A percentile compares a stretch with the other conserved stretches of the same genome.
Evolutionary conservation across 2,888 invertebrate genomes (phyloP).

Genomic region (Catocala sponsa): DNA sequence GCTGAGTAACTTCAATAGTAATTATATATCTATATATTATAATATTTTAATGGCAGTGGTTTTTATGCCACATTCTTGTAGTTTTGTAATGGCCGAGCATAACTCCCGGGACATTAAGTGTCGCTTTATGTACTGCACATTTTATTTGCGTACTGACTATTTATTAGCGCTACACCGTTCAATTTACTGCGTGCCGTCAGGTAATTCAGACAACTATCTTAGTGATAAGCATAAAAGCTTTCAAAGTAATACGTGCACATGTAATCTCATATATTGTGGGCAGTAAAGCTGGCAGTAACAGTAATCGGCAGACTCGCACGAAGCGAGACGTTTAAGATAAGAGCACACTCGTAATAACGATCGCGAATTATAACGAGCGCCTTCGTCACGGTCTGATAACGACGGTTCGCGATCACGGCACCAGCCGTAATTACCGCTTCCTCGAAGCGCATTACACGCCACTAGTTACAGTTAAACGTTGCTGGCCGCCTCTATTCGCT

Average conservation of each 20-base stretch:
- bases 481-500: slow-evolving; percentile 56
- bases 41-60: slow-evolving; percentile 36
- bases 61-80: too few relatives aligned
- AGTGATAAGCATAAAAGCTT: slow-evolving; percentile 50
- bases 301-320: slow-evolving; percentile 58
- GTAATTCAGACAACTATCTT: slow-evolving; percentile 39
- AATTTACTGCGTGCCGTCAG: slow-evolving; percentile 33
- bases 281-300: slow-evolving; percentile 47
- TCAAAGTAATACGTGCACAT: slow-evolving; percentile 50
- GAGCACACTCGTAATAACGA: slow-evolving; percentile 62
- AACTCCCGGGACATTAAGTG: slow-evolving; percentile 5
- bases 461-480: slow-evolving; percentile 49
- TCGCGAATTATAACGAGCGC: slow-evolving; percentile 72
- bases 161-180: slow-evolving; percentile 32
- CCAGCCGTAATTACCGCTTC: slow-evolving; percentile 69
- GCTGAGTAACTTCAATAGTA: slow-evolving; percentile 33
- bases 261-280: slow-evolving; percentile 38
- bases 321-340: slow-evolving; percentile 67
- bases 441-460: slow-evolving; percentile 58
- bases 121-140: slow-evolving; percentile 30
- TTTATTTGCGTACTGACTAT: slow-evolving; percentile 36
- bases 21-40: slow-evolving; percentile 23
- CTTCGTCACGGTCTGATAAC: slow-evolving; percentile 76
- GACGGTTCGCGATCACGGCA: slow-evolving; percentile 58
- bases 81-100: neutral